Conservation (phyloP, 2,797 vertebrate species). For the Amniataba percoides region DNA sequence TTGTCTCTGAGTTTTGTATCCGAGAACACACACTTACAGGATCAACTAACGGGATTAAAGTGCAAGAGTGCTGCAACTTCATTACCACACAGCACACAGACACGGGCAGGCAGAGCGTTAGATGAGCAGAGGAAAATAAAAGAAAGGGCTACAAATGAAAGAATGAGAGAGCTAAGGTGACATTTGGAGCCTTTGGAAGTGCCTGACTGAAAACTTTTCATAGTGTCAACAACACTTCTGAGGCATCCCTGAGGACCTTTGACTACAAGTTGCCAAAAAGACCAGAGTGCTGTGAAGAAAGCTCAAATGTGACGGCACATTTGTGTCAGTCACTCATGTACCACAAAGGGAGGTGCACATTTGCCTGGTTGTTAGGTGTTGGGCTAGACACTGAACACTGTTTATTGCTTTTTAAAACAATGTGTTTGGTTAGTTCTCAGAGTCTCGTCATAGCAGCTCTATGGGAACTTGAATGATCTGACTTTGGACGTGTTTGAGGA, state of each 20-base stretch:
- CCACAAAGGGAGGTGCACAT: constrained; percentile 21
- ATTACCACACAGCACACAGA: not conserved
- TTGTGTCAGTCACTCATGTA: constrained; percentile 31
- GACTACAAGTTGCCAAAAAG: constrained; percentile 36
- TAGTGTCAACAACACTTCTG: constrained; percentile 19
- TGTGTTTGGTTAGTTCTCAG: not conserved
- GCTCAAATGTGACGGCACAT: constrained; percentile 17
- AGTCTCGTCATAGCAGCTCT: not conserved
- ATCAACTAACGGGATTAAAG: constrained; percentile 45
- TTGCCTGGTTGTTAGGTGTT: not conserved
- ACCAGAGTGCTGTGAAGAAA: constrained; percentile 8
- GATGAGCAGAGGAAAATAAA: constrained; percentile 3
- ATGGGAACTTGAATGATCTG: not conserved
- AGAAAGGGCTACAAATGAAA: not conserved
- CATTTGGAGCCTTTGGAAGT: constrained; percentile 1
- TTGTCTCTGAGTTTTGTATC: constrained; percentile 21
- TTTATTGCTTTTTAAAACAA: constrained; percentile 2
- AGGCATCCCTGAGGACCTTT: constrained; percentile 24
- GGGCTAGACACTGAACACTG: not conserved
- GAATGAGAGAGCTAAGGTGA: constrained; percentile 44
- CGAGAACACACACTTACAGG: constrained; percentile 16
- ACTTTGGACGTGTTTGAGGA: constrained; percentile 4
- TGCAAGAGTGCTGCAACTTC: not conserved
- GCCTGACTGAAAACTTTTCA: constrained; percentile 29
- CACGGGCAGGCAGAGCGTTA: not conserved